Evolutionary conservation across 2,797 vertebrate genomes (phyloP), one percentile per base, ranked within the genome.

Genomic region (Acanthornis magna): DNA sequence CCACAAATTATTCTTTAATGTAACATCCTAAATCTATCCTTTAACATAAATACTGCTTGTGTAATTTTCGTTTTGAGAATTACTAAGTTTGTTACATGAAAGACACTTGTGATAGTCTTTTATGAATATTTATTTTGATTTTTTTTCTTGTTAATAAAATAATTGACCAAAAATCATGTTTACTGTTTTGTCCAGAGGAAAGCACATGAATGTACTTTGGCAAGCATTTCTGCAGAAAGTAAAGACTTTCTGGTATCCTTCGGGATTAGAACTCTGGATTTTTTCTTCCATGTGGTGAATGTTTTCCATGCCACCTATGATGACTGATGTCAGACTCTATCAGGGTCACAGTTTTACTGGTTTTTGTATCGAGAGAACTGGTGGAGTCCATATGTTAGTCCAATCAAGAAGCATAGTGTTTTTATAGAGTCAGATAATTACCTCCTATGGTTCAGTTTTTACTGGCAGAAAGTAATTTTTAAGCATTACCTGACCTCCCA

Each of bases 361-460:
- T 68, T 85, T 88, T 85, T 82, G 43, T 77, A 73, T 85, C 55
- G 7, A 0, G 47, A 62, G 54, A 89, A 81, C 82, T 94, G 3
- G 0, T 91, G 78, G 67, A 94, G 55, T 77, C 92, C 95, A 92
- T 92, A 89, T 96, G 96, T 92, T 96, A 85, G 85, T 92, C 83
- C 76, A 88, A 53, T 86, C 93, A 93, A 83, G 82, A 91, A 86
- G 23, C 76, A 43, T 1, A 47, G 36, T 65, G 66, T 84, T 94
- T 94, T 94, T 96, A 91, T 89, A 75, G 93, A 94, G 89, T 84
- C 70, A 88, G 78, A 92, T 94, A 96, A 92, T 96, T 93, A 65
- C 94, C 94, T 95, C 84, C 88, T 94, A 65, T 1, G 13, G 77
- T 82, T 94, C 67, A 91, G 74, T 74, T 96, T 94, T 96, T 88